Percentiles rank a stretch among this genome's conserved stretches.
These are phyloP conservation scores for Diarsia dahlii DNA, from an alignment of 2,888 invertebrate species.

Conservation along the genomic window DNA sequence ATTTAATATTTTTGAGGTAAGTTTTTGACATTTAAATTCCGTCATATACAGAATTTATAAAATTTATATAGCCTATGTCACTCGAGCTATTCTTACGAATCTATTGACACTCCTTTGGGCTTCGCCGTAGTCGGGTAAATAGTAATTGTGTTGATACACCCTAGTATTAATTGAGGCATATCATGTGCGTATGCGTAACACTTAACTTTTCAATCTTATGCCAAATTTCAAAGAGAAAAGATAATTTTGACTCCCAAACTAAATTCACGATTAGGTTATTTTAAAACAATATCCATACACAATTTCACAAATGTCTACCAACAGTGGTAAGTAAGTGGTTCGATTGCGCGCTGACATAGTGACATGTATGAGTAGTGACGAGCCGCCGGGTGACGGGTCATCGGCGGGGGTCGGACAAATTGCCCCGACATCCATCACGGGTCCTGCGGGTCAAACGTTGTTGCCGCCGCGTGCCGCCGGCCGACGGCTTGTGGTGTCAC, in stretches of 20 bases:
- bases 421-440: slow-evolving; percentile 74
- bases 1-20: no score
- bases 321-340: background rate
- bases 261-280: background rate
- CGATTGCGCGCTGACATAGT: background rate
- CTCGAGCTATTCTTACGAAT: no score
- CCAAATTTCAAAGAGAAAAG: background rate
- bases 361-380: slow-evolving; percentile 14
- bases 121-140: no score
- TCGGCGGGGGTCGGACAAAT: slow-evolving; percentile 67
- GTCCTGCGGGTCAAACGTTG: slow-evolving; percentile 67
- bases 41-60: no score
- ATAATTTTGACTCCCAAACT: background rate
- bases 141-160: background rate
- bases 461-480: slow-evolving; percentile 38
- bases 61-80: no score
- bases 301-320: background rate
- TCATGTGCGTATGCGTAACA: background rate
- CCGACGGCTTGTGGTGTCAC: slow-evolving; percentile 60
- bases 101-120: no score
- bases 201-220: background rate
- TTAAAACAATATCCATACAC: background rate
- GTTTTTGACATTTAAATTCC: no score
- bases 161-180: background rate
- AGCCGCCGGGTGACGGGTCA: slow-evolving; percentile 27